Evolutionary conservation across 2,113 vertebrate species (phyloP).

Genomic region (Anser brachyrhynchus): DNA sequence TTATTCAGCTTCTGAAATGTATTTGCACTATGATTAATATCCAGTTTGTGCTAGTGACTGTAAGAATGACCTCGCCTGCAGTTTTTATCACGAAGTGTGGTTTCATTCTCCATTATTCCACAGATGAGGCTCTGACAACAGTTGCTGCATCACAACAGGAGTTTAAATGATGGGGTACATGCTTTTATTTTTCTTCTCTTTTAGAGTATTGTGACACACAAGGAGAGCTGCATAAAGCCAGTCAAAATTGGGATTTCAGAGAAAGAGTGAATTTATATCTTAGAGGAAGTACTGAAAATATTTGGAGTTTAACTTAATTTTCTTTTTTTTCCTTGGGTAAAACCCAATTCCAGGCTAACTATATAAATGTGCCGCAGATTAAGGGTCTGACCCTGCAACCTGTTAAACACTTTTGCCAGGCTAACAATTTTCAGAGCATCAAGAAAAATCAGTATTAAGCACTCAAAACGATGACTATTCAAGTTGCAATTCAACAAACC

Average conservation of each 20-base stretch:
- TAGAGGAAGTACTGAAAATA: constrained; percentile 37
- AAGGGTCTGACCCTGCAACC: constrained; percentile 29
- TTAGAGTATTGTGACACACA: constrained; percentile 20
- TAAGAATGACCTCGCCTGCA: constrained; percentile 60
- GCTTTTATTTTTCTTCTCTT: constrained; percentile 37
- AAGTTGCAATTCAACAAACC: not conserved
- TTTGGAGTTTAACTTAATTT: constrained; percentile 8
- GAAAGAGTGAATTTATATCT: not conserved
- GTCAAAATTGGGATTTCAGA: constrained; percentile 22
- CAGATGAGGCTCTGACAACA: constrained; percentile 49
- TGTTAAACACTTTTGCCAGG: not conserved
- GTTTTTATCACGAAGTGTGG: constrained; percentile 61
- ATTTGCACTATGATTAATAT: constrained; percentile 74
- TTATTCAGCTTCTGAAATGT: constrained; percentile 69
- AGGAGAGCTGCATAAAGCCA: constrained; percentile 19
- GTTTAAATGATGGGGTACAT: not conserved
- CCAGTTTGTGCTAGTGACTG: constrained; percentile 63
- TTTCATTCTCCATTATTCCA: constrained; percentile 49
- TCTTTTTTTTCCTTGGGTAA: not conserved
- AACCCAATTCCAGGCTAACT: not conserved
- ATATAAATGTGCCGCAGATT: not conserved
- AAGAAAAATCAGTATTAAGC: constrained; percentile 1
- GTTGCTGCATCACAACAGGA: constrained; percentile 25
- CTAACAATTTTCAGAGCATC: not conserved
- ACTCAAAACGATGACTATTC: not conserved